Conservation (phyloP, 2,113 vertebrate genomes). For the Callocephalon fimbriatum region DNA sequence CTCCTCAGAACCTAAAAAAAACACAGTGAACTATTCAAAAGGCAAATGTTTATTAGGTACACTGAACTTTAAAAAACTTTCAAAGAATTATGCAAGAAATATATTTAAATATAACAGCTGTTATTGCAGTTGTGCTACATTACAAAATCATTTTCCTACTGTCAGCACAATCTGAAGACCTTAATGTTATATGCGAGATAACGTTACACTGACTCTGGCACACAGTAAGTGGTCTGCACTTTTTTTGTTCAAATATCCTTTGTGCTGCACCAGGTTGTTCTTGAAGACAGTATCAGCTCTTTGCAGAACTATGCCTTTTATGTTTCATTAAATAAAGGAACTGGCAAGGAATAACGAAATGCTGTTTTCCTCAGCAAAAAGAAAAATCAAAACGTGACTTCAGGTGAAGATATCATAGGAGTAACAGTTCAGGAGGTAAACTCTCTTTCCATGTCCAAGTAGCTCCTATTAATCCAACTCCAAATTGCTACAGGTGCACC, state of each 20-base stretch:
- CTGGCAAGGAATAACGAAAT: slow-evolving; percentile 29
- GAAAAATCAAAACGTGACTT: slow-evolving; percentile 30
- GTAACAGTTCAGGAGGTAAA: slow-evolving; percentile 26
- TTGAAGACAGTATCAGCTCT: slow-evolving; percentile 28
- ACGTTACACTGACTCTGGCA: background rate
- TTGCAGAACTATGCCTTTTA: background rate
- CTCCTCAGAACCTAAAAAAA: slow-evolving; percentile 24
- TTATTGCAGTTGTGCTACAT: slow-evolving; percentile 57
- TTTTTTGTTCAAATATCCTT: background rate
- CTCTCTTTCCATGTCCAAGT: background rate
- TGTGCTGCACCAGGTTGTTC: slow-evolving; percentile 37
- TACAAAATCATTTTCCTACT: slow-evolving; percentile 34
- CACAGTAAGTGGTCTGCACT: slow-evolving; percentile 4
- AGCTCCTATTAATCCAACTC: slow-evolving; percentile 5
- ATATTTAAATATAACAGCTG: slow-evolving; percentile 71
- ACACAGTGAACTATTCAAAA: slow-evolving; percentile 67
- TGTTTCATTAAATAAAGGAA: slow-evolving; percentile 26
- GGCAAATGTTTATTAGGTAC: slow-evolving; percentile 75
- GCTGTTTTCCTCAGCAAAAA: slow-evolving; percentile 23
- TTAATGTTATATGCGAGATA: background rate
- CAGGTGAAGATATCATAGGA: background rate
- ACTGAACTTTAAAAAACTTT: slow-evolving; percentile 67
- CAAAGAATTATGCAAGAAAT: slow-evolving; percentile 71
- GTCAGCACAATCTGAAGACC: slow-evolving; percentile 44
- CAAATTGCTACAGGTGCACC: slow-evolving; percentile 13